Conservation (phyloP, 2,113 vertebrate genomes). For the Scartelaos histophorus region DNA sequence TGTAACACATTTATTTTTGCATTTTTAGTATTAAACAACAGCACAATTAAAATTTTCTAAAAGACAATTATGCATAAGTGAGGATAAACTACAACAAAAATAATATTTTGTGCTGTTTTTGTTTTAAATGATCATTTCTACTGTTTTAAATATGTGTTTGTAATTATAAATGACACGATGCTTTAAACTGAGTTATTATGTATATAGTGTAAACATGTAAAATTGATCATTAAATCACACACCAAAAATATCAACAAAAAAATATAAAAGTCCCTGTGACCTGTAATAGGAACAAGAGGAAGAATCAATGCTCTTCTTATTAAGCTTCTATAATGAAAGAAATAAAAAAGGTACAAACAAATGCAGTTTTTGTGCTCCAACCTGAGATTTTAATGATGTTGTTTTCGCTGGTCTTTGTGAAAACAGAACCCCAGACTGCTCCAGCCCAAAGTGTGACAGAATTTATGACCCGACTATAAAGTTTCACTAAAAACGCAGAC, state of each 20-base stretch:
- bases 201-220: no score
- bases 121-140: neutral
- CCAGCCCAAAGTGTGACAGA: constrained; percentile 11
- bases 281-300: neutral
- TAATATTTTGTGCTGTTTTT: neutral
- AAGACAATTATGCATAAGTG: neutral
- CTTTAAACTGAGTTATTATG: no score
- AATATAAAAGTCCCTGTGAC: neutral
- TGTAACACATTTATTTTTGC: no score
- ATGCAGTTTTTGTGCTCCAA: neutral
- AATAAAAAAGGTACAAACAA: neutral
- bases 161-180: neutral
- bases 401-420: constrained; percentile 27
- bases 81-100: neutral
- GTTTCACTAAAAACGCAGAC: constrained; percentile 21
- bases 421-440: constrained; percentile 12
- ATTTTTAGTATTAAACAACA: neutral
- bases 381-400: constrained; percentile 13
- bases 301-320: neutral
- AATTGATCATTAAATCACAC: neutral
- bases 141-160: no score
- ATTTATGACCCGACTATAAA: constrained; percentile 8
- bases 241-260: no score
- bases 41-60: neutral
- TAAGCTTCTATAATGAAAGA: neutral